Evolutionary conservation across 2,113 vertebrate genomes (phyloP).

Genomic region (Petrocephalus microphthalmus): DNA sequence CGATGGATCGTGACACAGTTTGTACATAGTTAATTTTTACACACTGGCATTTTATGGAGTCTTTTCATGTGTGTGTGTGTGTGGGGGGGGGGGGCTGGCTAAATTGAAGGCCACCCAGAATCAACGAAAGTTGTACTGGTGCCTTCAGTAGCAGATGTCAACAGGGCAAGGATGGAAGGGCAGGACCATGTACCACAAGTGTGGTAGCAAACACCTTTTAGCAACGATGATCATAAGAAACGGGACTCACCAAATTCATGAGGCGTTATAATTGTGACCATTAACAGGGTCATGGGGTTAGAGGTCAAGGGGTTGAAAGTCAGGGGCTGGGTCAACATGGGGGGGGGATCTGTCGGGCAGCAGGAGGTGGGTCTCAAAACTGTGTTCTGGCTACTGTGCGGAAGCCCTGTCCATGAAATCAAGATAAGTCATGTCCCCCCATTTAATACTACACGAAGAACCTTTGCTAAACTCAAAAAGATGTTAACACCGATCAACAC

Average conservation of each 20-base stretch:
- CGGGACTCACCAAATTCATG: neutral
- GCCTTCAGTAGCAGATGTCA: neutral
- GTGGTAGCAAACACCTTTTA: neutral
- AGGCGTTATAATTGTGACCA: neutral
- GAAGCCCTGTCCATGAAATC: neutral
- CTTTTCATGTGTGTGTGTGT: neutral
- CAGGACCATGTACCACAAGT: neutral
- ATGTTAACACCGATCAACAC: neutral
- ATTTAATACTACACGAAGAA: neutral
- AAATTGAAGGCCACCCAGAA: neutral
- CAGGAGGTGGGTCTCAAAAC: neutral
- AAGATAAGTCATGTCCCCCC: neutral
- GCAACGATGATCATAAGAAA: neutral
- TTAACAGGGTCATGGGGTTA: neutral
- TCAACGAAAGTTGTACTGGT: neutral
- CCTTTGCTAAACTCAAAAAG: neutral
- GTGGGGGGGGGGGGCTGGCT: neutral
- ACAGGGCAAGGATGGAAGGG: neutral
- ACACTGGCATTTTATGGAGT: neutral
- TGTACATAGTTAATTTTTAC: neutral
- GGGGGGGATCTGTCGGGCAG: neutral
- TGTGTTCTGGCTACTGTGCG: neutral
- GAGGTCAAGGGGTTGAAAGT: neutral
- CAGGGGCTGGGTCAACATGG: neutral
- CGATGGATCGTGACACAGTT: neutral